Percentiles rank a stretch among this genome's conserved stretches.
Evolutionary conservation across 2,113 vertebrate species (phyloP).

Genomic region (Perca fluviatilis): DNA sequence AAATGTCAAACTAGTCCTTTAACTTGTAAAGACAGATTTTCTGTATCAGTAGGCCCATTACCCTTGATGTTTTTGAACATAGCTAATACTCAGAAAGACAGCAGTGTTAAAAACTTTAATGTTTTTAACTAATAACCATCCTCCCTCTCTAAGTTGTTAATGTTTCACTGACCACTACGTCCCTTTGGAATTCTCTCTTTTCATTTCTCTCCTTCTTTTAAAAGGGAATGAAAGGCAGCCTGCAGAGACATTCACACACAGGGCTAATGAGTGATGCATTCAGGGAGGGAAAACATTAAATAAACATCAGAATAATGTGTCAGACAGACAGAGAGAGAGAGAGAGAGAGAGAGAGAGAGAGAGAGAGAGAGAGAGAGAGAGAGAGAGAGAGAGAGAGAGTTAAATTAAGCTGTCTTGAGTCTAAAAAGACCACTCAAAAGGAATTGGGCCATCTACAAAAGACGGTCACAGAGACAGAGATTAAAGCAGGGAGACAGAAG

Average conservation of each 20-base stretch:
- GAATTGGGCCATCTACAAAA: conserved; percentile 61
- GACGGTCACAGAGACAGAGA: conserved; percentile 50
- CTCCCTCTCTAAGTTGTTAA: conserved; percentile 19
- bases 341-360: background rate
- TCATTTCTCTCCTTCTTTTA: conserved; percentile 15
- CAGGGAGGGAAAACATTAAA: conserved; percentile 72
- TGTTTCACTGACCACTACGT: conserved; percentile 36
- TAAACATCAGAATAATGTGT: conserved; percentile 73
- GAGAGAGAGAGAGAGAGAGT: conserved; percentile 36
- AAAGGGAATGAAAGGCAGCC: conserved; percentile 46
- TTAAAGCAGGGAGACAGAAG: conserved; percentile 60
- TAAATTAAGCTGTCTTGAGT: conserved; percentile 57
- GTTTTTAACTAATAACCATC: conserved; percentile 26
- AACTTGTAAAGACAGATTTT: conserved; percentile 11
- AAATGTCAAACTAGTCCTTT: background rate
- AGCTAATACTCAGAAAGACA: conserved; percentile 1
- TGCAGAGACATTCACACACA: conserved; percentile 46
- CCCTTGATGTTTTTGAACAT: background rate
- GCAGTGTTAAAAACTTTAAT: background rate
- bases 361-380: background rate
- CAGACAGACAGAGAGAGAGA: conserved; percentile 2
- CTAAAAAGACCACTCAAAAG: conserved; percentile 61
- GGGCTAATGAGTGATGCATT: conserved; percentile 65
- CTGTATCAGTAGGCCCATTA: background rate
- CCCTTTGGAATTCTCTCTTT: background rate